phyloP scores from a whole-genome alignment of 2,113 vertebrate species.

The Monopterus albus region DNA sequence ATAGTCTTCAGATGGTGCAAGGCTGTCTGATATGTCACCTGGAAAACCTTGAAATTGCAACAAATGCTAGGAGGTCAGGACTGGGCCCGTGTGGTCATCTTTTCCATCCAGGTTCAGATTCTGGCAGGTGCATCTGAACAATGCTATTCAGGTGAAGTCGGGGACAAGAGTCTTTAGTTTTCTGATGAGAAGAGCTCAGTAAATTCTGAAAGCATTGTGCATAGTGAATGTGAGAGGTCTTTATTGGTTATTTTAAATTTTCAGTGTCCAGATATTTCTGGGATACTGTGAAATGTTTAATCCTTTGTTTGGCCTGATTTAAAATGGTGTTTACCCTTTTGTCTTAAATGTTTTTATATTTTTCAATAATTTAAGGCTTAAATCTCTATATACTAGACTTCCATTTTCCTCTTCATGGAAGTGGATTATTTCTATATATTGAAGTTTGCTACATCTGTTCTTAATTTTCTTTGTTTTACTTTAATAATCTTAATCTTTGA shows the following conservation, averaged over 20 bases:
- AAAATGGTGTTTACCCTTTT: neutral
- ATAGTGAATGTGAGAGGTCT: too few species aligned
- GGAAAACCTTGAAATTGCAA: slow-evolving; percentile 53
- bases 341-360: too few species aligned
- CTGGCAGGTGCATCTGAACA: neutral
- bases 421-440: too few species aligned
- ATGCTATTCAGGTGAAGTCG: slow-evolving; percentile 2
- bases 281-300: neutral
- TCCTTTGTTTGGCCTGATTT: too few species aligned
- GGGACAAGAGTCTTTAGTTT: neutral
- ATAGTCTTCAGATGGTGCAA: slow-evolving; percentile 61
- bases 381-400: neutral
- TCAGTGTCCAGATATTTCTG: too few species aligned
- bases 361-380: neutral
- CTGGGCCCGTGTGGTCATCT: slow-evolving; percentile 36
- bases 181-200: too few species aligned
- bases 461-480: neutral
- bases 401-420: neutral
- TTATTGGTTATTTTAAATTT: too few species aligned
- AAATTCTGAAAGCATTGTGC: too few species aligned
- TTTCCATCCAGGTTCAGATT: slow-evolving; percentile 10
- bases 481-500: neutral
- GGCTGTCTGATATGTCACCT: slow-evolving; percentile 53
- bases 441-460: neutral
- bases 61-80: slow-evolving; percentile 50